Conservation (phyloP, 2,888 invertebrate species). For the Ichneumoninae sp. region DNA sequence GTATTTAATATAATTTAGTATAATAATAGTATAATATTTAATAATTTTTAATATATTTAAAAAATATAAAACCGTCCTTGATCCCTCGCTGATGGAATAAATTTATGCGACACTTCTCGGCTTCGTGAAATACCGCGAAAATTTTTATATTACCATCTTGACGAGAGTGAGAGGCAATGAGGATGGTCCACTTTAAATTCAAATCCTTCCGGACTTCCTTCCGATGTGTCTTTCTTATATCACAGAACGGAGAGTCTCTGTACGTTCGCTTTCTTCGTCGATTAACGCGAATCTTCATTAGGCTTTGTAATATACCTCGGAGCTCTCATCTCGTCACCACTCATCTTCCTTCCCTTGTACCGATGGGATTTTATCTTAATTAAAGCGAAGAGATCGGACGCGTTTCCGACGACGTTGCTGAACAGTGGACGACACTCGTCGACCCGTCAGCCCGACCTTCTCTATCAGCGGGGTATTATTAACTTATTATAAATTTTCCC, state of each 20-base stretch:
- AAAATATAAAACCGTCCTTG: constrained; percentile 20
- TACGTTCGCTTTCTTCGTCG: constrained; percentile 48
- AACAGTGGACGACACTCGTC: constrained; percentile 55
- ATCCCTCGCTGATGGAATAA: constrained; percentile 51
- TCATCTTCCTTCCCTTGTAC: constrained; percentile 6
- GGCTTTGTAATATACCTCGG: constrained; percentile 51
- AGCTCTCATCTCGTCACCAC: constrained; percentile 29
- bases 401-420: constrained; percentile 36
- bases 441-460: constrained; percentile 9
- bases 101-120: constrained; percentile 48
- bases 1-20: no score
- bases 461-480: constrained; percentile 50
- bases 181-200: constrained; percentile 61
- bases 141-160: constrained; percentile 61
- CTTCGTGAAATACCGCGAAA: constrained; percentile 47
- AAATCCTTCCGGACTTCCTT: constrained; percentile 53
- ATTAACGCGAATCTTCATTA: constrained; percentile 69
- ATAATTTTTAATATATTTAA: neutral
- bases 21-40: neutral
- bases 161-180: constrained; percentile 40
- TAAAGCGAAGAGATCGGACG: constrained; percentile 70
- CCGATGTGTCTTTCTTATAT: constrained; percentile 34
- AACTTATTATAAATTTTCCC: constrained; percentile 48
- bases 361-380: constrained; percentile 74
- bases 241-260: constrained; percentile 15